Base-by-base conservation (phyloP, 1,140 invertebrate species). In the Nymphalis io region DNA sequence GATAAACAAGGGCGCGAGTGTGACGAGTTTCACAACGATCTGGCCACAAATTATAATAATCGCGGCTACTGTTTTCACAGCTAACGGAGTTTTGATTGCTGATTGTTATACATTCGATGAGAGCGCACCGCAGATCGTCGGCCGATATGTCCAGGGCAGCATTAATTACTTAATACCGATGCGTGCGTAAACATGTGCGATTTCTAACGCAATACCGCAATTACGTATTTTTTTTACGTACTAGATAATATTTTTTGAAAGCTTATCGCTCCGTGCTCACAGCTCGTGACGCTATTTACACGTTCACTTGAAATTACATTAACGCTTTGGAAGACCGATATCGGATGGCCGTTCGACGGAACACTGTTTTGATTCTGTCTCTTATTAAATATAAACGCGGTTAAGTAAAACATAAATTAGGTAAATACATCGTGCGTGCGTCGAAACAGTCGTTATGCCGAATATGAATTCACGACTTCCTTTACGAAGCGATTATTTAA, bases 131-230 rank as follows among this genome's bases (percentile, higher is more conserved):
- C 40, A 84, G 87, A 91, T 89, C 82, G 87, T 87, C 85, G 87
- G 83, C 72, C 73, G 89, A 91, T 91, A 90, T 44, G 69, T 60
- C 63, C 68, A 75, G 75, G 74, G 77, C 73, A 73, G 79, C 79
- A 88, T 85, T 89, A 87, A 89, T 89, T 89, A 86, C 83, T 89
- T 85, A 89, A 89, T 89, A 83, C 84, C 79, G 81, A 89, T 89
- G 87, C 87, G 87, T 88, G 84, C 75, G 78, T 81, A 85, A 79
- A 78, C 76, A 78, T 78, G 78, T 78, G 78, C 81, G 83, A 85
- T 89, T 90, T 89, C 84, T 87, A 89, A 87, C 82, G 86, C 79
- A 87, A 83, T 78, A 72, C 70, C 53, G 74, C 77, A 87, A 89
- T 89, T 89, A 86, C 57, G 70, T 78, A 75, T 85, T 89, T 84